A percentile compares a stretch with the other conserved stretches of the same genome.
Conservation (phyloP, 2,888 invertebrate genomes). For the Ochropacha duplaris region DNA sequence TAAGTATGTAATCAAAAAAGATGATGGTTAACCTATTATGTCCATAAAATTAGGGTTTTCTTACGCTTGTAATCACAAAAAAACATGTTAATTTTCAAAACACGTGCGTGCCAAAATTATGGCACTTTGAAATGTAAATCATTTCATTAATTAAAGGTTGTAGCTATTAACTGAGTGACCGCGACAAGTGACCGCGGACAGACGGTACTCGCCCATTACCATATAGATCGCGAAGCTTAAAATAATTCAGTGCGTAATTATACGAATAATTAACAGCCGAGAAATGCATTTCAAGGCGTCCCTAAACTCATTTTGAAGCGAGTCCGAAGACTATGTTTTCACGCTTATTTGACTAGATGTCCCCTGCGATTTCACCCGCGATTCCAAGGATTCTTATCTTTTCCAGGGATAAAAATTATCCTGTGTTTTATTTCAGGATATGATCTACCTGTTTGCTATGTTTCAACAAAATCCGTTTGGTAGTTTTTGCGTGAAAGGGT, state of each 20-base stretch:
- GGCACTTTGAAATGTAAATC: constrained; percentile 28
- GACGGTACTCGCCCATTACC: neutral
- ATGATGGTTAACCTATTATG: too few species aligned
- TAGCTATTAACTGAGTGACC: neutral
- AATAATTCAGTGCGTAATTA: constrained; percentile 11
- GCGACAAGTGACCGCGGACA: neutral
- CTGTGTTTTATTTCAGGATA: too few species aligned
- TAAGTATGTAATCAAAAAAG: too few species aligned
- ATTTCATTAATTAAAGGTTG: constrained; percentile 8
- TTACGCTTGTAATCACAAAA: constrained; percentile 4
- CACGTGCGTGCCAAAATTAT: constrained; percentile 13
- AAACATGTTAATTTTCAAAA: constrained; percentile 16
- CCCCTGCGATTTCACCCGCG: too few species aligned
- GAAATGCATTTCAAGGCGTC: neutral
- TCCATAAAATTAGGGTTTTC: neutral
- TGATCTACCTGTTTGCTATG: too few species aligned
- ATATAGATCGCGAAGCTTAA: constrained; percentile 2
- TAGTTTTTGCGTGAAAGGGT: too few species aligned
- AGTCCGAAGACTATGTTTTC: too few species aligned
- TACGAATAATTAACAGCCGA: constrained; percentile 14
- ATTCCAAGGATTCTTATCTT: too few species aligned
- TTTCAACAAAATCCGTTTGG: too few species aligned
- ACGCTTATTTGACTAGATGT: too few species aligned
- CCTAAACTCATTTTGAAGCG: too few species aligned
- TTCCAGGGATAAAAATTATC: too few species aligned